phyloP scores from a whole-genome alignment of 2,888 invertebrate genomes.

The Capitulum mitella region DNA sequence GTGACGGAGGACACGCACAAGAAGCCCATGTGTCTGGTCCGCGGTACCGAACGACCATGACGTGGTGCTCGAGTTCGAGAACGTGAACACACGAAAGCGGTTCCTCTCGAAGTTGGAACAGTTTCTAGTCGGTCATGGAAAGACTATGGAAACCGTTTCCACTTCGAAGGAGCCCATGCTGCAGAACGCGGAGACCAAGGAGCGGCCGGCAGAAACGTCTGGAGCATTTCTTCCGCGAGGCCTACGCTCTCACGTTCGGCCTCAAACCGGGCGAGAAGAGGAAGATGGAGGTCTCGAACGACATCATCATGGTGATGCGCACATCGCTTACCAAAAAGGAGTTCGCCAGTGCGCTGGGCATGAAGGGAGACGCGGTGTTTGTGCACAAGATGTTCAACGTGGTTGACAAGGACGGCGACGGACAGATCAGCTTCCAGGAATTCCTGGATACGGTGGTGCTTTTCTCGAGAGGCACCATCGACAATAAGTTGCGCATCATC shows the following conservation, averaged over 20 bases:
- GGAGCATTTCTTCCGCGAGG: slow-evolving; percentile 91
- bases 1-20: slow-evolving; percentile 65
- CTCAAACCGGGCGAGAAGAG: slow-evolving; percentile 76
- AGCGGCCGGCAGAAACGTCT: slow-evolving; percentile 82
- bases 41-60: slow-evolving; percentile 85
- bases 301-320: slow-evolving; percentile 83
- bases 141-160: slow-evolving; percentile 62
- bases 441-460: slow-evolving; percentile 88
- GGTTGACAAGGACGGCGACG: slow-evolving; percentile 88
- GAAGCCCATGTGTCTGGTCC: slow-evolving; percentile 66
- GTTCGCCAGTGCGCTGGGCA: slow-evolving; percentile 89
- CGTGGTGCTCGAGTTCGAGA: slow-evolving; percentile 82
- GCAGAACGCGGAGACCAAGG: slow-evolving; percentile 86
- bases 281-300: slow-evolving; percentile 51
- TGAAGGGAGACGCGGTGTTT: slow-evolving; percentile 90
- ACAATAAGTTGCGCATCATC: slow-evolving; percentile 85
- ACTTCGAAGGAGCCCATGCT: slow-evolving; percentile 62
- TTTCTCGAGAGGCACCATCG: slow-evolving; percentile 85
- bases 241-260: slow-evolving; percentile 87
- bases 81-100: slow-evolving; percentile 67
- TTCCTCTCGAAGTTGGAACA: slow-evolving; percentile 79
- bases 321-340: slow-evolving; percentile 85
- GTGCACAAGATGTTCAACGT: slow-evolving; percentile 97
- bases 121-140: slow-evolving; percentile 73
- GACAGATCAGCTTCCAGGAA: slow-evolving; percentile 82